Evolutionary conservation across 2,113 vertebrate genomes (phyloP).

Genomic region (Corydoras sp.): DNA sequence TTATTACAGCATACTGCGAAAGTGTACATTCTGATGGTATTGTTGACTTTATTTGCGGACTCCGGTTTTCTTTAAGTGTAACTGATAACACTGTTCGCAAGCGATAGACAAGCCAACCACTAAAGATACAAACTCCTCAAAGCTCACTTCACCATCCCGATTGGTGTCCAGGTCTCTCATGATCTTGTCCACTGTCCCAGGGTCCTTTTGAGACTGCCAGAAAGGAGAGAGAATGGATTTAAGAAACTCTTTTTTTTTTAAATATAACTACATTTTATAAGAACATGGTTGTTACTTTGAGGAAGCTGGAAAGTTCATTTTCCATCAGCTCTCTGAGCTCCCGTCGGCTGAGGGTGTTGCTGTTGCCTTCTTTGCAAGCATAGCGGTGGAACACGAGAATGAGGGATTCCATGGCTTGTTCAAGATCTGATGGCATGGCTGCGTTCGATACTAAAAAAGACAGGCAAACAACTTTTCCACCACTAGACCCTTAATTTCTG

Average conservation of each 20-base stretch:
- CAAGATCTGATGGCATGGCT: constrained; percentile 76
- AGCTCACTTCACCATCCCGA: constrained; percentile 79
- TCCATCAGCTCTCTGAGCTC: constrained; percentile 73
- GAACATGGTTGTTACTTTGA: constrained; percentile 60
- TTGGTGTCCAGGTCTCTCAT: constrained; percentile 87
- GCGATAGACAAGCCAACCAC: constrained; percentile 78
- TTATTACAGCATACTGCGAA: constrained; percentile 8
- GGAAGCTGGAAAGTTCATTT: constrained; percentile 73
- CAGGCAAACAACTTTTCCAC: too few relatives aligned
- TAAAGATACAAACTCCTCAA: constrained; percentile 85
- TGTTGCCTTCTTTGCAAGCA: constrained; percentile 66
- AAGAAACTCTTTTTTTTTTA: too few relatives aligned
- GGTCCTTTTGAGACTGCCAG: constrained; percentile 75
- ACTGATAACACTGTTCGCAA: constrained; percentile 75
- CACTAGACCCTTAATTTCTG: too few relatives aligned
- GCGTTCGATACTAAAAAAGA: background rate
- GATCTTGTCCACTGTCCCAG: constrained; percentile 70
- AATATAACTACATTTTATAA: too few relatives aligned
- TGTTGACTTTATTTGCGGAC: constrained; percentile 19
- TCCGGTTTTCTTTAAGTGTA: constrained; percentile 44
- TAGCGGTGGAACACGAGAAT: constrained; percentile 78
- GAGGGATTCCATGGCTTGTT: constrained; percentile 78
- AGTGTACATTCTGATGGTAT: background rate
- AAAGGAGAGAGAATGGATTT: background rate
- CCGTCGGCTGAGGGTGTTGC: constrained; percentile 66